phyloP scores from a whole-genome alignment of 2,797 vertebrate genomes.

The Anguilla megastoma region DNA sequence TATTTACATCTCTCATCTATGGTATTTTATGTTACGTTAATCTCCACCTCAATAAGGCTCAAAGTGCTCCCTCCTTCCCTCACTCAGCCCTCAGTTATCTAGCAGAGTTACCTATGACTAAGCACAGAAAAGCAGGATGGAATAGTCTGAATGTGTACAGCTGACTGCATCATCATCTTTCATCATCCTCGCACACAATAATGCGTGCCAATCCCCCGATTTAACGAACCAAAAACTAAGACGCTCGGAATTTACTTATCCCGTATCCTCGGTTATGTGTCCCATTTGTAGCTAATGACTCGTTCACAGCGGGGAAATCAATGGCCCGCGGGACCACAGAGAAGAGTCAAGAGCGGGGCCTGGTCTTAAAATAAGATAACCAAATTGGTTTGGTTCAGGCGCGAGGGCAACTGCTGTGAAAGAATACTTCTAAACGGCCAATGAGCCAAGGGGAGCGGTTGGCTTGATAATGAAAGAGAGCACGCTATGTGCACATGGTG shows the following conservation, averaged over 20 bases:
- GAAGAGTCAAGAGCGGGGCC: not conserved
- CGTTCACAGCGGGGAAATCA: not conserved
- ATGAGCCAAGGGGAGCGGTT: not conserved
- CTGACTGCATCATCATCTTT: not conserved
- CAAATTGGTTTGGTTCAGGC: not conserved
- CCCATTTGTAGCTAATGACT: not conserved
- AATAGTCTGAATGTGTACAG: not conserved
- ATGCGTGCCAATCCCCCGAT: not conserved
- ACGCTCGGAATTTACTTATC: not conserved
- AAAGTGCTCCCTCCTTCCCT: too few relatives aligned
- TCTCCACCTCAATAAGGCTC: too few relatives aligned
- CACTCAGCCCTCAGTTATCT: too few relatives aligned
- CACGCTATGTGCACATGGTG: not conserved
- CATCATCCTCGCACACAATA: not conserved
- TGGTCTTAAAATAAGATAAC: not conserved
- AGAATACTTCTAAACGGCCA: not conserved
- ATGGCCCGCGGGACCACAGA: not conserved
- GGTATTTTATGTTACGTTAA: too few relatives aligned
- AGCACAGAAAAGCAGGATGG: not conserved
- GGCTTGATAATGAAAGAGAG: not conserved
- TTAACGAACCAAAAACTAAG: not conserved
- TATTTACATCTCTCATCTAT: too few relatives aligned
- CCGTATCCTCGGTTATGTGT: not conserved
- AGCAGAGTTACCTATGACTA: not conserved
- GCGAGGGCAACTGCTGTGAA: not conserved